Conservation (phyloP, 2,797 vertebrate species). For the Trachurus trachurus region DNA sequence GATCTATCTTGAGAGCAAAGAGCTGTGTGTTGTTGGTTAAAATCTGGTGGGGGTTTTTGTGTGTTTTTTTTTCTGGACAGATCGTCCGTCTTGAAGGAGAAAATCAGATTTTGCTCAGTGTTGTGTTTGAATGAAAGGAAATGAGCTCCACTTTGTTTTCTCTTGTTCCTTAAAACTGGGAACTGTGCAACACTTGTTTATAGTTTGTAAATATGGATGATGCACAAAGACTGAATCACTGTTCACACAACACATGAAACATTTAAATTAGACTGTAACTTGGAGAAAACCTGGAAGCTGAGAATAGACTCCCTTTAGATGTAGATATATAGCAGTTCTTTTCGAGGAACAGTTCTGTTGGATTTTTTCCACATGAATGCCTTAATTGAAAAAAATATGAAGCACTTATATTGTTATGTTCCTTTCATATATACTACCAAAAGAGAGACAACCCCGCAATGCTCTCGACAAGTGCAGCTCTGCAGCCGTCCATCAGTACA, state of each 20-base stretch:
- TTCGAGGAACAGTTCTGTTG: background rate
- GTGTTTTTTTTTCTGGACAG: background rate
- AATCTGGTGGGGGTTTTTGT: background rate
- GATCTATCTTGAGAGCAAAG: background rate
- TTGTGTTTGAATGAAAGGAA: background rate
- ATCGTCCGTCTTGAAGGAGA: background rate
- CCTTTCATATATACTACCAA: too few relatives aligned
- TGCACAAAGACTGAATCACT: background rate
- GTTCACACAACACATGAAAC: background rate
- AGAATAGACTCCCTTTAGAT: background rate
- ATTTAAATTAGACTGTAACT: background rate
- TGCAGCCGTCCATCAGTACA: background rate
- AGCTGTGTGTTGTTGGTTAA: background rate
- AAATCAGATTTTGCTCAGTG: background rate
- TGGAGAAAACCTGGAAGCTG: background rate
- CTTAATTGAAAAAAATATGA: background rate
- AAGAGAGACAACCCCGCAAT: too few relatives aligned
- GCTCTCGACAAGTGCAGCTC: background rate
- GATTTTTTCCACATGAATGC: background rate
- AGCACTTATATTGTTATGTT: background rate
- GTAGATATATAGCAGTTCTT: too few relatives aligned
- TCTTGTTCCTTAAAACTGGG: background rate
- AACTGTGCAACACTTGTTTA: background rate
- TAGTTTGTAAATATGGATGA: background rate
- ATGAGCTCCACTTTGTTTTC: background rate